phyloP scores from a whole-genome alignment of 2,797 vertebrate genomes.

The Phoebastria nigripes region DNA sequence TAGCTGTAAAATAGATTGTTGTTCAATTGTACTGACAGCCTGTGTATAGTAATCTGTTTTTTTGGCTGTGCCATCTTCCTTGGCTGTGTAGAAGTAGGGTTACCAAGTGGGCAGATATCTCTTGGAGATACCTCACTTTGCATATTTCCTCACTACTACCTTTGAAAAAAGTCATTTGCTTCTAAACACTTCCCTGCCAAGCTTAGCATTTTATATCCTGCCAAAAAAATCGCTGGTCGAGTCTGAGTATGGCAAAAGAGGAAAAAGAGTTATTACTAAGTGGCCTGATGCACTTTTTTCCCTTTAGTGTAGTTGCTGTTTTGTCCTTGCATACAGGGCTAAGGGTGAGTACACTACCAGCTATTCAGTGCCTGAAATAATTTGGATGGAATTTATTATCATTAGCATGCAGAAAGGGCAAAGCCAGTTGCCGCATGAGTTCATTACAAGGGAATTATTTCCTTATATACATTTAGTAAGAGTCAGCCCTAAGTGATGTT shows the following conservation, averaged over 20 bases:
- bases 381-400: constrained; percentile 33
- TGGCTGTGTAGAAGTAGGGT: background rate
- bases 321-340: background rate
- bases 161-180: background rate
- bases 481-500: background rate
- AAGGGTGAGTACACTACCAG: background rate
- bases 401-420: background rate
- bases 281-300: background rate
- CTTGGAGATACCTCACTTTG: background rate
- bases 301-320: background rate
- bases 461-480: background rate
- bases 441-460: constrained; percentile 41
- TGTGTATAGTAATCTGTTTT: background rate
- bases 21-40: background rate
- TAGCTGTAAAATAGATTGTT: background rate
- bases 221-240: rapidly evolving
- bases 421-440: background rate
- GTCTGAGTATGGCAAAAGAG: background rate
- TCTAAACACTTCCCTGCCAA: background rate
- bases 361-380: background rate
- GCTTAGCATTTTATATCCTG: background rate
- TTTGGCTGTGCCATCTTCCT: background rate
- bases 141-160: background rate
- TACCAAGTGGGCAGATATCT: background rate
- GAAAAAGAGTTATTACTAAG: background rate